Evolutionary conservation across 2,888 invertebrate species (phyloP).

Genomic region (Standfussiana lucernea): DNA sequence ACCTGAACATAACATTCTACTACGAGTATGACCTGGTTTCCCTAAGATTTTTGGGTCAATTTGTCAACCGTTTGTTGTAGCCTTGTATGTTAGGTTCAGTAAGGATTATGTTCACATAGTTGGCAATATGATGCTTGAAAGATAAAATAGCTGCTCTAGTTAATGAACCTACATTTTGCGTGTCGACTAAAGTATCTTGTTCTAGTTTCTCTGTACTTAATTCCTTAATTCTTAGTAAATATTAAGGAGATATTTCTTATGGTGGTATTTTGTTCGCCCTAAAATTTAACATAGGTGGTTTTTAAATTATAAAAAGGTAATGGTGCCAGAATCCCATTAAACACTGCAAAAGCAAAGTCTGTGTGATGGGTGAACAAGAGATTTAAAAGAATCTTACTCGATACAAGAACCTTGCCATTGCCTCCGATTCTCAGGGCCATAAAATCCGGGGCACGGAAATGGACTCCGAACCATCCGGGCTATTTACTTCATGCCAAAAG

Average conservation of each 20-base stretch:
- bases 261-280: background rate
- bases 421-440: background rate
- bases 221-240: background rate
- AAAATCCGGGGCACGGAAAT: conserved; percentile 19
- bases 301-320: background rate
- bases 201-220: background rate
- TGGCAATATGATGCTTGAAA: conserved; percentile 4
- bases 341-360: background rate
- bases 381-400: background rate
- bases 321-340: background rate
- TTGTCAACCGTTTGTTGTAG: conserved; percentile 35
- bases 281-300: background rate
- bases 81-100: conserved; percentile 4
- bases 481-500: conserved; percentile 29
- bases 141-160: background rate
- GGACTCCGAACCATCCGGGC: background rate
- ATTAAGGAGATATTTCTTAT: background rate
- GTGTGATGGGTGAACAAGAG: background rate
- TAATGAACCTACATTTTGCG: background rate
- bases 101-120: background rate
- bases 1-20: conserved; percentile 40
- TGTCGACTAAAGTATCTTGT: background rate
- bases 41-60: conserved; percentile 37
- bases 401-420: background rate
- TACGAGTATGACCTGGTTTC: conserved; percentile 52